Conservation (phyloP, 2,888 invertebrate genomes). For the Dysmachus trigonus region DNA sequence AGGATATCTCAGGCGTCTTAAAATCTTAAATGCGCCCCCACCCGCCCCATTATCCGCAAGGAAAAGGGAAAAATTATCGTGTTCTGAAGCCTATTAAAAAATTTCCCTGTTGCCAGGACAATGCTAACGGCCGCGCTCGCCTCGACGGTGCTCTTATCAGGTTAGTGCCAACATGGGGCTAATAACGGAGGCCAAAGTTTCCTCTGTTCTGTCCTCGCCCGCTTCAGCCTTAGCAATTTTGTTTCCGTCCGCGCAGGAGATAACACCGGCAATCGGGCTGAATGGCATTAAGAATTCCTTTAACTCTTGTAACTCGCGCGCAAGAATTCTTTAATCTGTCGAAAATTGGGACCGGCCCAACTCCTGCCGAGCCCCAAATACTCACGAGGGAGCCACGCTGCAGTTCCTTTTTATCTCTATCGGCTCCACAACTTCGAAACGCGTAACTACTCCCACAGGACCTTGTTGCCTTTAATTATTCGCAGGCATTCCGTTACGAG, state of each 20-base stretch:
- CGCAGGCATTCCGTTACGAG: not conserved
- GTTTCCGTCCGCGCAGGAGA: not conserved
- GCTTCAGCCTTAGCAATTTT: not conserved
- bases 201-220: not conserved
- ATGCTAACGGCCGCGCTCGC: slow-evolving; percentile 21
- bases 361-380: not conserved
- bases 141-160: slow-evolving; percentile 43
- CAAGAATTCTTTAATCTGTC: slow-evolving; percentile 32
- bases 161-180: slow-evolving; percentile 49
- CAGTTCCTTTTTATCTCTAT: slow-evolving; percentile 27
- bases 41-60: not conserved
- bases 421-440: not conserved
- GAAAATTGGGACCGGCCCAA: slow-evolving; percentile 5
- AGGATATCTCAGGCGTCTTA: not conserved
- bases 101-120: slow-evolving; percentile 39
- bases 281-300: slow-evolving; percentile 16
- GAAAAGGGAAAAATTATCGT: slow-evolving; percentile 46
- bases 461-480: not conserved
- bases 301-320: slow-evolving; percentile 32
- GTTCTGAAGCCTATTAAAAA: slow-evolving; percentile 47
- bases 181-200: slow-evolving; percentile 42
- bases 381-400: not conserved
- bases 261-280: not conserved
- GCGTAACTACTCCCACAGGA: not conserved
- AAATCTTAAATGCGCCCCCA: not conserved